A percentile compares a stretch with the other conserved stretches of the same genome.
Evolutionary conservation across 2,113 vertebrate genomes (phyloP).

Genomic region (Polypterus senegalus): DNA sequence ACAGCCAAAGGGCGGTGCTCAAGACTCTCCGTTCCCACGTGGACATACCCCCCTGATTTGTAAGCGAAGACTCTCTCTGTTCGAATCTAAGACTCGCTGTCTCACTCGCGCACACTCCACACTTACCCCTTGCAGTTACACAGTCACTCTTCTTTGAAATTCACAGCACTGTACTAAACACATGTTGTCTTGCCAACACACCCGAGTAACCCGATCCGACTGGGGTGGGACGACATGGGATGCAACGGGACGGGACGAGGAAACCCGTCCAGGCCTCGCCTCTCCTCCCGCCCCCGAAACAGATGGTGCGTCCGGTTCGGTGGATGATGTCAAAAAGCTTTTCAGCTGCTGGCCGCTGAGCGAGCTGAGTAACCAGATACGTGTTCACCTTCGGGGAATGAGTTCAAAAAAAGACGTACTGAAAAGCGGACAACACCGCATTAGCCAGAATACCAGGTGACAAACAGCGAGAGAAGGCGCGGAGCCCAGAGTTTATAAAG

Average conservation of each 20-base stretch:
- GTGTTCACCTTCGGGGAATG: background rate
- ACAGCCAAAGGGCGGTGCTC: no score
- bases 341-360: constrained; percentile 12
- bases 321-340: constrained; percentile 13
- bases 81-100: no score
- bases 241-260: no score
- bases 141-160: no score
- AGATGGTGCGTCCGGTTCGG: constrained; percentile 15
- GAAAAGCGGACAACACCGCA: no score
- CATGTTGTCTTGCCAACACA: no score
- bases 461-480: background rate
- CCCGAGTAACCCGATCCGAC: background rate
- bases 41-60: no score
- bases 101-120: no score
- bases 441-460: background rate
- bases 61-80: no score
- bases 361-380: constrained; percentile 2
- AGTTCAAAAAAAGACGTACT: constrained; percentile 8
- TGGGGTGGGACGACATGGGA: background rate
- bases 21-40: no score
- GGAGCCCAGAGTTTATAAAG: background rate
- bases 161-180: no score
- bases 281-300: constrained; percentile 2
- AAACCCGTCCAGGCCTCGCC: background rate
- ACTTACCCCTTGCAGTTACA: no score